Evolutionary conservation across 2,113 vertebrate genomes (phyloP).

Genomic region (Gracilinanus agilis): DNA sequence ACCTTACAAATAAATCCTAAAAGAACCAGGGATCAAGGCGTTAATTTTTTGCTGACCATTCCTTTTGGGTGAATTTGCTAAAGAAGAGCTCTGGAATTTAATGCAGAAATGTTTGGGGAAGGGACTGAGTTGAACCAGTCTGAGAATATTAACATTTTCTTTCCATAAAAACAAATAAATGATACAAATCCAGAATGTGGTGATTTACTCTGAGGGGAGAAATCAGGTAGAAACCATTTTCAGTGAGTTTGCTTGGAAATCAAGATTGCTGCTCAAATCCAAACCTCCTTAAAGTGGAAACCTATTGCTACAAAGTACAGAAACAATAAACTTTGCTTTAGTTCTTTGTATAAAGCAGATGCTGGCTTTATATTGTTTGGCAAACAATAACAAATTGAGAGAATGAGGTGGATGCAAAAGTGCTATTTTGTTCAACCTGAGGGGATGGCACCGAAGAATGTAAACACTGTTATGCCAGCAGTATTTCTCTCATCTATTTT

Average conservation of each 20-base stretch:
- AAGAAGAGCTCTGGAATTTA: slow-evolving; percentile 23
- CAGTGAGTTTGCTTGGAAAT: not conserved
- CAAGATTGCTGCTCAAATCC: not conserved
- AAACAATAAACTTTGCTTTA: not conserved
- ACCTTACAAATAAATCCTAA: not conserved
- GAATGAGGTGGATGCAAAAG: not conserved
- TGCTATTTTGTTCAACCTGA: slow-evolving; percentile 6
- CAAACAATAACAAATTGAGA: slow-evolving; percentile 3
- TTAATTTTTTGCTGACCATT: not conserved
- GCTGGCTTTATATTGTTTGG: slow-evolving; percentile 8
- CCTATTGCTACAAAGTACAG: slow-evolving; percentile 21
- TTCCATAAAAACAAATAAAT: not conserved
- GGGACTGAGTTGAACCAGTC: not conserved
- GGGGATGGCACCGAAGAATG: not conserved
- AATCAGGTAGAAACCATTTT: not conserved
- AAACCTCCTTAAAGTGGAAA: slow-evolving; percentile 26
- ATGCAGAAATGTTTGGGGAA: not conserved
- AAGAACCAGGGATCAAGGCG: not conserved
- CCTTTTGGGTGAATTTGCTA: not conserved
- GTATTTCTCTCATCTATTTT: not conserved
- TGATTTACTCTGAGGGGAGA: not conserved
- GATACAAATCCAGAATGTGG: slow-evolving; percentile 15
- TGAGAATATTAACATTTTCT: not conserved
- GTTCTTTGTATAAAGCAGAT: not conserved
- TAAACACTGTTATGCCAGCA: slow-evolving; percentile 4